Evolutionary conservation across 2,888 invertebrate species (phyloP), one percentile per base, ranked within the genome.

Genomic region (Dryococelus australis): DNA sequence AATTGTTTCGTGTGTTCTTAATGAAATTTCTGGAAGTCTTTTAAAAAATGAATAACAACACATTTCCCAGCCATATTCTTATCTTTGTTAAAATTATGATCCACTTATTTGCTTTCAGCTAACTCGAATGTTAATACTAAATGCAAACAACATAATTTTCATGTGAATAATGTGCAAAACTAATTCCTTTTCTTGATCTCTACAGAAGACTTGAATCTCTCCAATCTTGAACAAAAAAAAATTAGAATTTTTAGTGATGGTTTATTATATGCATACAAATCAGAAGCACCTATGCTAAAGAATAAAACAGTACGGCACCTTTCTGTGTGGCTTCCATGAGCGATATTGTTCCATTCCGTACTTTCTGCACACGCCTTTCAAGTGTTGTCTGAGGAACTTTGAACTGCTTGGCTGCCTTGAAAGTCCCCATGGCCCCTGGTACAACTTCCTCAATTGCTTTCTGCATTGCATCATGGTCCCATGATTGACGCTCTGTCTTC

Each of bases 121-220:
- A 51, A 51, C 51, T 51, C 51, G 20, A 51, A 51, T 16, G 51
- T 8, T 51, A 51, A 51, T 51, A 51, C 51, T 51, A 51, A 51
- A 51, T 6, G 0, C 51, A 51, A 51, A 51, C 51, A 51, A 20
- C 51, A 3, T 12, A 12, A 5, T 20, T 51, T 51, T 6, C 51
- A 51, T 51, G 20, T 20, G 51, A 51, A 51, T 5, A 65, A 65
- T 65, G 65, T 65, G 65, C 8, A 20, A 65, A 65, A 65, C 65
- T 65, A 65, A 65, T 65, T 65, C 65, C 65, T 65, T 65, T 65
- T 65, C 65, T 65, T 65, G 65, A n/a, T 65, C 65, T 65, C 24
- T 65, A n/a, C 1, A 65, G 65, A 65, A 65, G 16, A 65, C 16
- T 24, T 65, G 65, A 65, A 65, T 65, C 65, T 65, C 16, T 20